Evolutionary conservation across 2,797 vertebrate genomes (phyloP).

Genomic region (Hypotaenidia philippensis): DNA sequence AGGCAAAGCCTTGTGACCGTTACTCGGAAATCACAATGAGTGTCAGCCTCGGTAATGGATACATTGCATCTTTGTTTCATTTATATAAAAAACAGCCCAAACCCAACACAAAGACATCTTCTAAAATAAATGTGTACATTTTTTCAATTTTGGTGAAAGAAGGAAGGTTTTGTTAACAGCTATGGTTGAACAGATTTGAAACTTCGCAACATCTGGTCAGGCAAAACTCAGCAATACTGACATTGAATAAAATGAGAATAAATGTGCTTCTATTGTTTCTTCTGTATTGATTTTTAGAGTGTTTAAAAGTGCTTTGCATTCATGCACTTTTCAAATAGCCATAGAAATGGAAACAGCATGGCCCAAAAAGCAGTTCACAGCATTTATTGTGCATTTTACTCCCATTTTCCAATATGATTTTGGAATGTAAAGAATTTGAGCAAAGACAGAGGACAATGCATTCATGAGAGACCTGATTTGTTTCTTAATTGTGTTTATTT

Average conservation of each 20-base stretch:
- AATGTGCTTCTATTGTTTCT: conserved; percentile 55
- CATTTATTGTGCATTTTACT: conserved; percentile 41
- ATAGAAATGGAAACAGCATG: conserved; percentile 52
- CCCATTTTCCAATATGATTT: conserved; percentile 35
- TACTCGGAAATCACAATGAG: background rate
- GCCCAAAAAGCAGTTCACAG: background rate
- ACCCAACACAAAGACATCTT: background rate
- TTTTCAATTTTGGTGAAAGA: conserved; percentile 3
- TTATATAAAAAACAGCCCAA: background rate
- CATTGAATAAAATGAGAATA: conserved; percentile 62
- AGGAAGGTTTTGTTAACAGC: conserved; percentile 26
- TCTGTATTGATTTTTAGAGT: conserved; percentile 56
- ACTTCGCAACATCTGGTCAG: conserved; percentile 67
- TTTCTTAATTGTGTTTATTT: conserved; percentile 58
- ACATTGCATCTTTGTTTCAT: background rate
- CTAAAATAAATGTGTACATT: background rate
- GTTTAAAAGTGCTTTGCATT: conserved; percentile 71
- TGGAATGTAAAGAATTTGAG: conserved; percentile 55
- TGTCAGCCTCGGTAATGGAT: background rate
- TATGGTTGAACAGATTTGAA: conserved; percentile 64
- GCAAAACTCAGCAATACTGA: conserved; percentile 55
- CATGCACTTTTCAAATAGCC: conserved; percentile 57
- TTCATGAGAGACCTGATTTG: conserved; percentile 46
- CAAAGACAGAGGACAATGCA: conserved; percentile 43
- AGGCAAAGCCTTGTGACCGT: background rate